These are phyloP conservation scores for Macrosiphum euphorbiae DNA, from an alignment of 2,888 invertebrate species.

Conservation along the genomic window DNA sequence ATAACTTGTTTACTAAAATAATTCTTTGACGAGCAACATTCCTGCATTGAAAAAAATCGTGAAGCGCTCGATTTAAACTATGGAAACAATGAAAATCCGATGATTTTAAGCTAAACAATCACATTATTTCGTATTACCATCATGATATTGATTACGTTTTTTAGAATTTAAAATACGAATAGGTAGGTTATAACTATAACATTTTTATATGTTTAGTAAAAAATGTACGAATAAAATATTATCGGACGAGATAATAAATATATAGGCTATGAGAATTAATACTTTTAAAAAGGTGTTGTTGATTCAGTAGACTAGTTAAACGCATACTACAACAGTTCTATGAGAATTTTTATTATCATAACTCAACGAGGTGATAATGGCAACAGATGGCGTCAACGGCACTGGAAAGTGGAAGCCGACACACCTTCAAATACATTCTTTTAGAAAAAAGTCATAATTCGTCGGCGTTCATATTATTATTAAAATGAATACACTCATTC, in stretches of 20 bases:
- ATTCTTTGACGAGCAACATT: background rate
- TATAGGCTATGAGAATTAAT: background rate
- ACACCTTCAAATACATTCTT: background rate
- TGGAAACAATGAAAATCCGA: background rate
- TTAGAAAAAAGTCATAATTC: background rate
- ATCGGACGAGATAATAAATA: background rate
- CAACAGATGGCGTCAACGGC: slow-evolving; percentile 26
- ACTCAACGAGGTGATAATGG: background rate
- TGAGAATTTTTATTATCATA: background rate
- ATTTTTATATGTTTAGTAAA: background rate
- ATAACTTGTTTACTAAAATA: background rate
- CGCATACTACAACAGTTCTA: background rate
- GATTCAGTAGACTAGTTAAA: background rate
- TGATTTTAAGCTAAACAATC: background rate
- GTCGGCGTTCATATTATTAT: slow-evolving; percentile 22
- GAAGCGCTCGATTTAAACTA: background rate
- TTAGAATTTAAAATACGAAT: background rate
- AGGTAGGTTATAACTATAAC: background rate
- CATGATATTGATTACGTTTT: too few species aligned
- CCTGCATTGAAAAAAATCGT: background rate
- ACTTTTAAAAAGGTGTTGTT: background rate
- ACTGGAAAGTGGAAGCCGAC: background rate
- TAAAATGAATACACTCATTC: background rate
- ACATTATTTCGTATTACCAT: background rate
- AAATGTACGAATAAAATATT: background rate